phyloP scores from a whole-genome alignment of 64 coral and sea anemone species.

The Trachythela sp. region DNA sequence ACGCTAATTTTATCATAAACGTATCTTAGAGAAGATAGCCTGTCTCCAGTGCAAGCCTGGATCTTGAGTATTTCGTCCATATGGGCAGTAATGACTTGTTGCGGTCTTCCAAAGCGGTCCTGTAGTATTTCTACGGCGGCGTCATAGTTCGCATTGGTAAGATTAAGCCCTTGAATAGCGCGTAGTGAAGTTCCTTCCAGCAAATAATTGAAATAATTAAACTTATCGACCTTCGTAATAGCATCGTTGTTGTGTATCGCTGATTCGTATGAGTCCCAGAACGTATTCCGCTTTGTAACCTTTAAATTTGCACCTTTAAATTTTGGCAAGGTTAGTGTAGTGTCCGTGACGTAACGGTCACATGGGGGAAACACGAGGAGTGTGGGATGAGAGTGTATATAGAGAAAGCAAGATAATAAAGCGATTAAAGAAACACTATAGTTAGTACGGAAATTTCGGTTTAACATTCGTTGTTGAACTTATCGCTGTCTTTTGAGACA shows the following conservation, averaged over 20 bases:
- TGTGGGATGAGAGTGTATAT: no score
- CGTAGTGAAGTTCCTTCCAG: not conserved
- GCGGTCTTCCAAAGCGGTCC: not conserved
- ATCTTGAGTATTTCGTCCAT: not conserved
- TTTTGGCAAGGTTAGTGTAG: slow-evolving; percentile 30
- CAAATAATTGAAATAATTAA: not conserved
- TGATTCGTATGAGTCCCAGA: slow-evolving; percentile 45
- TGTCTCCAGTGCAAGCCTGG: not conserved
- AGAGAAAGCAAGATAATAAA: no score
- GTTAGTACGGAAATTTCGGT: slow-evolving; percentile 48
- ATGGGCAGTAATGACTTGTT: not conserved
- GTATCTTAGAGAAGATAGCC: not conserved
- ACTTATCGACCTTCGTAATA: slow-evolving; percentile 32
- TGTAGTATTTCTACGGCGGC: not conserved
- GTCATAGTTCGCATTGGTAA: not conserved
- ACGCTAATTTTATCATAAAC: not conserved
- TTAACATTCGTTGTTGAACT: not conserved
- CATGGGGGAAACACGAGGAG: no score
- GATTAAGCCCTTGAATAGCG: not conserved
- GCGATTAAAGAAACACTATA: no score
- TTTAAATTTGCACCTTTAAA: slow-evolving; percentile 29
- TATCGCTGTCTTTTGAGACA: not conserved
- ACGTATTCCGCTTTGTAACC: slow-evolving; percentile 29
- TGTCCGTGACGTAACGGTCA: no score
- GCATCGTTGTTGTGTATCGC: slow-evolving; percentile 26